These are phyloP conservation scores for Halesus radiatus DNA, from an alignment of 1,140 invertebrate species.

Conservation along the genomic window DNA sequence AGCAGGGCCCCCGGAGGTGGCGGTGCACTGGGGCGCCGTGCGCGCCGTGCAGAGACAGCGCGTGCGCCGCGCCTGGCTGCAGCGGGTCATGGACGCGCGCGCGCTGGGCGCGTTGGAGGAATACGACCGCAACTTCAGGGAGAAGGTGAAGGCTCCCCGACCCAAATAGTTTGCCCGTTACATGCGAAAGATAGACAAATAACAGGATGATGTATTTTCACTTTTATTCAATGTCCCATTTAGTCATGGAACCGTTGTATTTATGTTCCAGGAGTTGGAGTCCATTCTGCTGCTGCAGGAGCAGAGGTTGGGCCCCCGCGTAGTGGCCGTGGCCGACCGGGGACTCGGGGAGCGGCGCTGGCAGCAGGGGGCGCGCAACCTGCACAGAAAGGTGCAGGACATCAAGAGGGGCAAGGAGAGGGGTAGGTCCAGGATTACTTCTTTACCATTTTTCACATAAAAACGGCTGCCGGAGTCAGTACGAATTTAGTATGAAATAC, in stretches of 20 bases:
- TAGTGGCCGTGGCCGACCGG: neutral
- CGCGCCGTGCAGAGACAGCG: slow-evolving; percentile 32
- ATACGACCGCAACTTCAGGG: neutral
- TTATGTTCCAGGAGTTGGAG: slow-evolving; percentile 17
- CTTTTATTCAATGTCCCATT: neutral
- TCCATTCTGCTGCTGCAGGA: slow-evolving; percentile 16
- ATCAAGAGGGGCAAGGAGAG: slow-evolving; percentile 26
- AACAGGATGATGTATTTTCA: neutral
- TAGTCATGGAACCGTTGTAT: neutral
- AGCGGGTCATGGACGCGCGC: slow-evolving; percentile 1
- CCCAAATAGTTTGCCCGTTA: no score
- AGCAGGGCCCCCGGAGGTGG: slow-evolving; percentile 14
- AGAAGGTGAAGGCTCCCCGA: no score
- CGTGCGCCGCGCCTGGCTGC: slow-evolving; percentile 2
- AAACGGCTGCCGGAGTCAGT: no score
- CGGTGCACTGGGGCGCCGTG: slow-evolving; percentile 18
- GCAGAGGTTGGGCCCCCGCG: neutral
- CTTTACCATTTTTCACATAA: no score
- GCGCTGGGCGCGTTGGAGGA: neutral
- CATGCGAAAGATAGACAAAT: neutral
- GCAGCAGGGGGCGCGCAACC: neutral
- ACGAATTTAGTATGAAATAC: no score
- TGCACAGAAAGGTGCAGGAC: neutral
- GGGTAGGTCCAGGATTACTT: neutral
- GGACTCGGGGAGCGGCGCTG: neutral